Evolutionary conservation across 2,113 vertebrate species (phyloP).

Genomic region (Anarhynchus alexandrinus): DNA sequence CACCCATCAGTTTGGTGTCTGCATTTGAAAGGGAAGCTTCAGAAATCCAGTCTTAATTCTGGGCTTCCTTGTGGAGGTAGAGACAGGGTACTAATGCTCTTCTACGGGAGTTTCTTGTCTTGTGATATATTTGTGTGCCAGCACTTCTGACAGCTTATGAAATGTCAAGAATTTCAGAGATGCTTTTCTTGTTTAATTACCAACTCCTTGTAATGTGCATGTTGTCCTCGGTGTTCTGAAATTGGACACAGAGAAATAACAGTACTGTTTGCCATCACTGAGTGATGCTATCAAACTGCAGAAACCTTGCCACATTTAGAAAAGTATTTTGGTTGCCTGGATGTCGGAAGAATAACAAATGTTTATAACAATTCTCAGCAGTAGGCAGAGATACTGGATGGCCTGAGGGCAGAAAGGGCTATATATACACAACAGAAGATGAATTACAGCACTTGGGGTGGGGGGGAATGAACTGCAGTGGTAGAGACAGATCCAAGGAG

Average conservation of each 20-base stretch:
- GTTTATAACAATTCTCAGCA: conserved; percentile 63
- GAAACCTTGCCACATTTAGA: conserved; percentile 22
- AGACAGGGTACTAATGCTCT: background rate
- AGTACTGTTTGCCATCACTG: background rate
- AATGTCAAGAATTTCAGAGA: conserved; percentile 34
- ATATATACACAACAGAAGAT: conserved; percentile 25
- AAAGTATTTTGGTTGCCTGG: conserved; percentile 46
- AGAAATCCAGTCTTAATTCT: background rate
- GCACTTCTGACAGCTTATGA: conserved; percentile 7
- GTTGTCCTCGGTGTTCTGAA: background rate
- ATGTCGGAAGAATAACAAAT: conserved; percentile 66
- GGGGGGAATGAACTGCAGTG: background rate
- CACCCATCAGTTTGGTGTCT: background rate
- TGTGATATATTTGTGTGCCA: background rate
- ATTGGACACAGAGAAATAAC: background rate
- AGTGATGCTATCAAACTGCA: conserved; percentile 22
- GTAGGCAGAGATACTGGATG: conserved; percentile 45
- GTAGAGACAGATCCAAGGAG: background rate
- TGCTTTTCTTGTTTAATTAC: conserved; percentile 53
- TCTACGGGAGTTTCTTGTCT: conserved; percentile 7
- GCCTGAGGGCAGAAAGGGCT: conserved; percentile 51
- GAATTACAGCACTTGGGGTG: conserved; percentile 20
- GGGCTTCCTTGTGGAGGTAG: background rate
- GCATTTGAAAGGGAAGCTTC: background rate
- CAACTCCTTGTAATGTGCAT: background rate